Conservation (phyloP, 2,113 vertebrate species). For the Tamias sibiricus region DNA sequence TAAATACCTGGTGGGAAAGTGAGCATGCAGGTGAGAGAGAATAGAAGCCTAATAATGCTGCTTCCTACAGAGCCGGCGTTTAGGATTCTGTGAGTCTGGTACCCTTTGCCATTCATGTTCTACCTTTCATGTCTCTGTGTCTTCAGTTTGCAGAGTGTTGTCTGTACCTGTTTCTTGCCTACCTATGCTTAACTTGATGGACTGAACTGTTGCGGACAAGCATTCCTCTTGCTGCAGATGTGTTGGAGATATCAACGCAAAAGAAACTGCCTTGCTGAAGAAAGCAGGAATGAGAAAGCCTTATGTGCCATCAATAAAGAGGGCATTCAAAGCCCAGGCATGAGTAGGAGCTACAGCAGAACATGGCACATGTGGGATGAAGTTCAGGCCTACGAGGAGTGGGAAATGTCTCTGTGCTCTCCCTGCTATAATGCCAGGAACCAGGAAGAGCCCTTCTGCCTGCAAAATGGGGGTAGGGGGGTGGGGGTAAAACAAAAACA, state of each 20-base stretch:
- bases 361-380: accelerated
- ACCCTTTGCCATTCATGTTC: background rate
- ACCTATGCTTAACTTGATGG: background rate
- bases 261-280: background rate
- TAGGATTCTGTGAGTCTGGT: background rate
- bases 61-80: background rate
- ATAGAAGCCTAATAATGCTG: background rate
- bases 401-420: background rate
- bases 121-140: background rate
- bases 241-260: background rate
- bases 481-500: background rate
- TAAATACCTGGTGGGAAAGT: background rate
- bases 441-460: background rate
- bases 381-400: background rate
- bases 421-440: background rate
- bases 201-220: background rate
- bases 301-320: background rate
- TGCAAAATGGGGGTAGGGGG: background rate
- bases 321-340: background rate
- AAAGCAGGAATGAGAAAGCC: background rate
- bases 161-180: background rate
- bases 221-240: background rate
- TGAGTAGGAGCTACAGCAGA: background rate
- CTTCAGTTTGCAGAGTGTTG: background rate
- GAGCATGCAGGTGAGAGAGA: background rate